A percentile compares a stretch with the other conserved stretches of the same genome.
phyloP scores from a whole-genome alignment of 2,888 invertebrate genomes.

The Tubulanus polymorphus region DNA sequence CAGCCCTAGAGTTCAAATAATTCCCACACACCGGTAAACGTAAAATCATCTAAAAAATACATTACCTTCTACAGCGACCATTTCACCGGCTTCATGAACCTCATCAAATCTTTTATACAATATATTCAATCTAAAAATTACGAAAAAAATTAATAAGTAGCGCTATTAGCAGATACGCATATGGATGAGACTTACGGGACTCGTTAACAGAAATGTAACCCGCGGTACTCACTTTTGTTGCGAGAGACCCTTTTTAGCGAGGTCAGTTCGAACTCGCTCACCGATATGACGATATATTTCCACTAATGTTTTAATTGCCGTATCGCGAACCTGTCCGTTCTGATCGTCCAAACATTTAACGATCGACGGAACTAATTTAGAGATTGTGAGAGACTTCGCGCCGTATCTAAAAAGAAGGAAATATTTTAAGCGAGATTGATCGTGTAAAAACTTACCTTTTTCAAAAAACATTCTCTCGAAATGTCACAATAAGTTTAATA shows the following conservation, averaged over 20 bases:
- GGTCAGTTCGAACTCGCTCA: conserved; percentile 76
- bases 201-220: no score
- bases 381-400: conserved; percentile 74
- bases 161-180: no score
- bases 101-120: conserved; percentile 85
- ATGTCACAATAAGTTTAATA: no score
- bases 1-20: no score
- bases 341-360: conserved; percentile 83
- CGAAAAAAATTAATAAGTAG: no score
- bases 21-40: no score
- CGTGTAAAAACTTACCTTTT: no score
- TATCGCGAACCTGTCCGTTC: conserved; percentile 79
- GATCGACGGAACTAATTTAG: conserved; percentile 76
- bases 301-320: conserved; percentile 77
- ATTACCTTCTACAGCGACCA: conserved; percentile 64
- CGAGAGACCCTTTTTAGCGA: conserved; percentile 70
- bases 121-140: conserved; percentile 58
- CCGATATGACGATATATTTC: conserved; percentile 91
- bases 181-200: no score
- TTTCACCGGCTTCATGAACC: conserved; percentile 70
- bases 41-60: background rate
- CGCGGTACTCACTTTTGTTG: conserved; percentile 51
- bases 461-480: no score
- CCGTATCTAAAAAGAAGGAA: conserved; percentile 67
- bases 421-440: background rate